These are phyloP conservation scores for Tetragnatha montana DNA, from an alignment of 2,888 invertebrate genomes.

Conservation along the genomic window DNA sequence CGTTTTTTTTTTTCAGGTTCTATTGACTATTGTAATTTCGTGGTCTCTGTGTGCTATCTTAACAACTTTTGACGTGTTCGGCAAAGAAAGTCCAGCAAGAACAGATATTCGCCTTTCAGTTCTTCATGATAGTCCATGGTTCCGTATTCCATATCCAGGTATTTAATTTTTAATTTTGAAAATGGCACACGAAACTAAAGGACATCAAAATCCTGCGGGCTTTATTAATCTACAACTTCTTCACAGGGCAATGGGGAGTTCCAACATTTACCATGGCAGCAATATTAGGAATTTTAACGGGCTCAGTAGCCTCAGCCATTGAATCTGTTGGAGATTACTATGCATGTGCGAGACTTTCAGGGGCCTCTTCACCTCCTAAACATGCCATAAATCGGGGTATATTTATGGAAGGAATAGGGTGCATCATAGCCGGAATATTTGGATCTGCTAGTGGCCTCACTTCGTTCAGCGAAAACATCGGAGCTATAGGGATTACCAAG, in stretches of 20 bases:
- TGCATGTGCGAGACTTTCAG: conserved; percentile 83
- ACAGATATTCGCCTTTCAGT: conserved; percentile 59
- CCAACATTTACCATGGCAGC: conserved; percentile 84
- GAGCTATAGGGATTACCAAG: conserved; percentile 72
- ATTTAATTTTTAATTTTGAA: background rate
- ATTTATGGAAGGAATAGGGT: conserved; percentile 77
- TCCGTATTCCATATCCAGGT: conserved; percentile 85
- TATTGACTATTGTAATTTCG: conserved; percentile 59
- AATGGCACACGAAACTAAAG: background rate
- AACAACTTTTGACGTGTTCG: conserved; percentile 40
- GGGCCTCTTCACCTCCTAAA: conserved; percentile 76
- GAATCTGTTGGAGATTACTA: conserved; percentile 93
- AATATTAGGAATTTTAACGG: conserved; percentile 86
- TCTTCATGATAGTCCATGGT: conserved; percentile 84
- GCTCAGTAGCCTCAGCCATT: conserved; percentile 86
- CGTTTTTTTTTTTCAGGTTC: conserved; percentile 45
- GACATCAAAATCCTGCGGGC: background rate
- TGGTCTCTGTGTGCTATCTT: conserved; percentile 65
- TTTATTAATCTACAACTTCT: background rate
- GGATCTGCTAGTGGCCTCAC: conserved; percentile 78
- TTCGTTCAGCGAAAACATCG: conserved; percentile 78
- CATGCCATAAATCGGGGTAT: conserved; percentile 78
- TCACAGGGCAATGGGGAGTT: conserved; percentile 82
- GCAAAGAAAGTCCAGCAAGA: conserved; percentile 42
- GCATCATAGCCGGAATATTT: conserved; percentile 77